Evolutionary conservation across 2,113 vertebrate genomes (phyloP).

Genomic region (Ochotona princeps): DNA sequence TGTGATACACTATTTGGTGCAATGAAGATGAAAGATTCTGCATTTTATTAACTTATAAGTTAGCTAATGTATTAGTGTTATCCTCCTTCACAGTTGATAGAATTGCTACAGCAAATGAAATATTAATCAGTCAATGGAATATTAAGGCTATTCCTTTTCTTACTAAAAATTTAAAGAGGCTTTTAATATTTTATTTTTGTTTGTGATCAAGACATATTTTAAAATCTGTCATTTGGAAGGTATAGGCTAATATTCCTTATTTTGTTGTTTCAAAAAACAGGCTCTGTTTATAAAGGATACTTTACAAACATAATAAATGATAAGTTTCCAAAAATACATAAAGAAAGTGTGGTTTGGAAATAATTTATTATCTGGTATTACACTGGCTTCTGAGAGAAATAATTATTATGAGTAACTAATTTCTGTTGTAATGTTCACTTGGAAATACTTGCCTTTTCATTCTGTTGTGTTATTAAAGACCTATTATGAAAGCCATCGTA

Average conservation of each 20-base stretch:
- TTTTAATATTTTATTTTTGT: constrained; percentile 6
- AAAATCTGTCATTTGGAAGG: neutral
- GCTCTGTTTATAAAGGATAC: neutral
- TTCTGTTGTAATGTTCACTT: constrained; percentile 15
- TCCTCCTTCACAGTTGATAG: neutral
- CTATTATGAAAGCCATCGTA: neutral
- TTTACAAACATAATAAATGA: neutral
- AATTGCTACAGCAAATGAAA: neutral
- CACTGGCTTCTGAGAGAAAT: neutral
- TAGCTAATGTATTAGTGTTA: neutral
- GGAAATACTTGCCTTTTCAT: neutral
- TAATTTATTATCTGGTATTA: constrained; percentile 39
- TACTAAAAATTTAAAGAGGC: neutral
- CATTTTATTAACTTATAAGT: neutral
- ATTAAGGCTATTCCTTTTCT: neutral
- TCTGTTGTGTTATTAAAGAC: neutral
- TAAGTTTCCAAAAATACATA: constrained; percentile 40
- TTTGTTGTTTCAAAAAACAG: neutral
- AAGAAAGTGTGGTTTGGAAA: constrained; percentile 8
- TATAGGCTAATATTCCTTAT: constrained; percentile 27
- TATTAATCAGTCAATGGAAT: neutral
- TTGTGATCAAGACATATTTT: neutral
- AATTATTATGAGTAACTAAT: constrained; percentile 38
- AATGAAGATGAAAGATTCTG: neutral
- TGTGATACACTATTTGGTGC: neutral